These are phyloP conservation scores for Rutpela maculata DNA, from an alignment of 2,888 invertebrate genomes.

Conservation along the genomic window DNA sequence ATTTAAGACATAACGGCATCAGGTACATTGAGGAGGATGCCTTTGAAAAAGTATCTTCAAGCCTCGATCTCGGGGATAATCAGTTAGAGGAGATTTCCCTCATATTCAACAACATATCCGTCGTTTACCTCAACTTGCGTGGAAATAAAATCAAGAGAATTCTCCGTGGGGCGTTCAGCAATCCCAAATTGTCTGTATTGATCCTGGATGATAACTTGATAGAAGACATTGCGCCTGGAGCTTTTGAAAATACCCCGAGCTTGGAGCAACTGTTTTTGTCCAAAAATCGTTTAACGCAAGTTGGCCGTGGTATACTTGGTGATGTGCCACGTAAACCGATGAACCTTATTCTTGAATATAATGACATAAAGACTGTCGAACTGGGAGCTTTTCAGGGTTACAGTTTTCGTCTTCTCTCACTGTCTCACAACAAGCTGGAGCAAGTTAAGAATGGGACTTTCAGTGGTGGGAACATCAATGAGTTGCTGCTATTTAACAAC, in stretches of 20 bases:
- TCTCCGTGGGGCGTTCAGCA: background rate
- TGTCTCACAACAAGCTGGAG: slow-evolving; percentile 12
- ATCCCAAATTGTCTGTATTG: background rate
- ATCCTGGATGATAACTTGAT: slow-evolving; percentile 13
- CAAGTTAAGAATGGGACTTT: background rate
- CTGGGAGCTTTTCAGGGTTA: slow-evolving; percentile 10
- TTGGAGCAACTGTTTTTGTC: background rate
- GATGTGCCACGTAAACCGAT: background rate
- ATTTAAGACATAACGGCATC: background rate
- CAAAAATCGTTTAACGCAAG: slow-evolving; percentile 9
- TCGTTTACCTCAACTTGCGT: background rate
- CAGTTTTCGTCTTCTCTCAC: slow-evolving; percentile 1
- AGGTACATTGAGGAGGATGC: slow-evolving; percentile 15
- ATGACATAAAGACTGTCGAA: slow-evolving; percentile 11
- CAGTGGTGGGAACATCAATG: background rate
- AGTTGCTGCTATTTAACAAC: background rate
- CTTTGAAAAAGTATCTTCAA: slow-evolving; percentile 10
- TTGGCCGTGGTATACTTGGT: background rate
- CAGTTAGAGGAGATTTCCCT: slow-evolving; percentile 2
- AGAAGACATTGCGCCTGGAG: background rate
- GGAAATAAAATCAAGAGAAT: slow-evolving; percentile 4
- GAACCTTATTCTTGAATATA: background rate
- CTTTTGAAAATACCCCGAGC: background rate
- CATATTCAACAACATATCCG: slow-evolving; percentile 3
- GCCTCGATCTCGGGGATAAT: slow-evolving; percentile 6